Base-by-base conservation (phyloP, 2,797 vertebrate species). In the Lagorchestes hirsutus region DNA sequence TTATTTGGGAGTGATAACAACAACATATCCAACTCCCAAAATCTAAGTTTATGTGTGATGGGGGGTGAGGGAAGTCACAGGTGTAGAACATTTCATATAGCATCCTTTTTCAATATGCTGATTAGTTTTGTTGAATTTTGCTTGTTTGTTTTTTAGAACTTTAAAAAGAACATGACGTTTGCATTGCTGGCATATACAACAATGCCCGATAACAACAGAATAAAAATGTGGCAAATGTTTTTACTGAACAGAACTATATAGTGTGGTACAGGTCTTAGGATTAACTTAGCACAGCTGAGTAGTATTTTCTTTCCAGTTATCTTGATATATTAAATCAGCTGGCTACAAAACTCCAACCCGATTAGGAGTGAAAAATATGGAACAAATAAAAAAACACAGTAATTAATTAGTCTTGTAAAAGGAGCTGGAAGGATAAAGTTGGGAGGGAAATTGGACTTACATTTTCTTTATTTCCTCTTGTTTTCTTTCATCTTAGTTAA, bases 81-180 rank as follows among this genome's bases (percentile, higher is more conserved):
- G 16, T 18, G 3, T 74, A 74, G 62, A 40, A 74, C 16, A 40
- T 1, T 40, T 34, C 62, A 74, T 2, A 74, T 40, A 40, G 40
- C 59, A 74, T 40, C 34, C 34, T 74, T 40, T n/a, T 74, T 40
- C 34, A 40, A 40, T 40, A n/a, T 74, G 16, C 34, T 74, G 62
- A 16, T 22, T n/a, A 74, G 5, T 74, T 74, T 22, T 40, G 62
- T n/a, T 74, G 16, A 74, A 74, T 5, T 74, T 74, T 67, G 34
- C 34, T 34, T 29, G 27, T 62, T 93, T 52, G 55, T 13, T 93
- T 96, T 54, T 96, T 93, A 93, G 56, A 87, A 91, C 74, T 96
- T 95, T 95, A 97, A 96, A 95, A 31, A 95, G 91, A 96, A 96
- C 95, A 95, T 92, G 95, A 54, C 54, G 93, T 96, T 93, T 93